Evolutionary conservation across 2,113 vertebrate genomes (phyloP).

Genomic region (Halichoerus grypus): DNA sequence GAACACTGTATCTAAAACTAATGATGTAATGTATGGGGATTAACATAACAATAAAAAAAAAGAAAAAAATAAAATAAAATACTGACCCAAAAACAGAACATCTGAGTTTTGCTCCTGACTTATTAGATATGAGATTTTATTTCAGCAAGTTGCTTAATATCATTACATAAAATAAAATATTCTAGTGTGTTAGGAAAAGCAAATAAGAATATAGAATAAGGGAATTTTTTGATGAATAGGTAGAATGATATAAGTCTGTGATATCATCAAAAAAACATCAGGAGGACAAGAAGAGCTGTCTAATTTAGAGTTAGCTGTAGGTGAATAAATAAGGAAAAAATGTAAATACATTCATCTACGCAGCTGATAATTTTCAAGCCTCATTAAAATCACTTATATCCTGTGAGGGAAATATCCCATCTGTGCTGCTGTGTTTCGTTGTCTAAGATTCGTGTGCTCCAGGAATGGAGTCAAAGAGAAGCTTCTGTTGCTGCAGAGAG

Average conservation of each 20-base stretch:
- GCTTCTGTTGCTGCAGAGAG: not conserved
- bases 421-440: not conserved
- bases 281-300: not conserved
- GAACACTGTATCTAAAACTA: no score
- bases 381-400: slow-evolving; percentile 4
- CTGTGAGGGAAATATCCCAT: not conserved
- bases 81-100: not conserved
- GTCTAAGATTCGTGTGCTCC: not conserved
- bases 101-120: not conserved
- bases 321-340: not conserved
- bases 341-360: not conserved
- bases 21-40: no score
- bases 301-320: not conserved
- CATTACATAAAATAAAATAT: not conserved
- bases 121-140: not conserved
- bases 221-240: not conserved
- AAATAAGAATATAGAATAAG: not conserved
- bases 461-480: not conserved
- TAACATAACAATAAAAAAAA: no score
- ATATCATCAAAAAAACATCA: not conserved
- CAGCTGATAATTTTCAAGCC: not conserved
- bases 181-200: not conserved
- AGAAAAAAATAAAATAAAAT: not conserved
- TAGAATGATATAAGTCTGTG: not conserved
- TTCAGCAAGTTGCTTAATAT: not conserved